Percentiles rank a stretch among this genome's conserved stretches.
Conservation (phyloP, 2,113 vertebrate species). For the Dissostichus mawsoni region DNA sequence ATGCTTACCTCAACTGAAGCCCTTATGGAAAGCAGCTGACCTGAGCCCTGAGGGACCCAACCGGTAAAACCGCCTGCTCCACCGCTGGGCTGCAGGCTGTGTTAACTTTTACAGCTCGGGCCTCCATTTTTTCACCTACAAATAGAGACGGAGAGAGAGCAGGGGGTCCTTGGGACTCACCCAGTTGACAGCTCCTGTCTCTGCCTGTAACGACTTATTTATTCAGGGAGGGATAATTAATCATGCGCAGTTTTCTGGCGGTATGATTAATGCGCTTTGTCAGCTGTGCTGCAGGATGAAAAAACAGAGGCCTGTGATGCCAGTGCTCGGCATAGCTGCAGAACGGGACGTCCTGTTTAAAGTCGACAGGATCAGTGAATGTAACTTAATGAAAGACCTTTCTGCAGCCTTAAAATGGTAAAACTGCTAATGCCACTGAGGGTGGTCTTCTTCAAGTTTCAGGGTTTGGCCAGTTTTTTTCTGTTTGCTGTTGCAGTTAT, state of each 20-base stretch:
- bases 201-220: constrained; percentile 82
- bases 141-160: constrained; percentile 14
- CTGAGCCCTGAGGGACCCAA: constrained; percentile 50
- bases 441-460: background rate
- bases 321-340: background rate
- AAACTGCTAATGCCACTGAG: background rate
- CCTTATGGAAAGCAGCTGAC: constrained; percentile 72
- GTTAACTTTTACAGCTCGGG: constrained; percentile 34
- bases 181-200: constrained; percentile 78
- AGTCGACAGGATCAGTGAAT: background rate
- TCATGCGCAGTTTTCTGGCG: constrained; percentile 72
- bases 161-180: constrained; percentile 63
- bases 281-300: constrained; percentile 53
- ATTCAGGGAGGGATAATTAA: constrained; percentile 82
- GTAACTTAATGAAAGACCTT: background rate
- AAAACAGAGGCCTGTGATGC: constrained; percentile 31
- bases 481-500: background rate
- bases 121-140: constrained; percentile 27
- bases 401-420: background rate
- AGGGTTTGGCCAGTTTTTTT: background rate
- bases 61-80: constrained; percentile 55
- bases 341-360: constrained; percentile 15
- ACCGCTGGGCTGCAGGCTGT: background rate
- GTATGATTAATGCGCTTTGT: constrained; percentile 81
- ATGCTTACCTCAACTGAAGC: constrained; percentile 75